Percentiles rank a stretch among this genome's conserved stretches.
These are phyloP conservation scores for Apodemia mormo DNA, from an alignment of 2,888 invertebrate species.

Conservation along the genomic window DNA sequence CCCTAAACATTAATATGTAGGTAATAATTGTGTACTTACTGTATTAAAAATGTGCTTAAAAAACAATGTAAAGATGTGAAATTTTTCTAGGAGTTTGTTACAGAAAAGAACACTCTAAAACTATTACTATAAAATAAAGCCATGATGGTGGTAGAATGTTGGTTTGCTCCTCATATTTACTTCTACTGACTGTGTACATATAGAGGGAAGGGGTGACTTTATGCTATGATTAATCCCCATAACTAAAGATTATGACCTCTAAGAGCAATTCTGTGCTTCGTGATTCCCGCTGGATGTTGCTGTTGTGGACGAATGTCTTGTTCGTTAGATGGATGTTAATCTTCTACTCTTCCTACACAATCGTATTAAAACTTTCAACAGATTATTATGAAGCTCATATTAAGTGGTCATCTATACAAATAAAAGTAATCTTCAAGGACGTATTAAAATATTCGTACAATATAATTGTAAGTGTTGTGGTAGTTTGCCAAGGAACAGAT, in stretches of 20 bases:
- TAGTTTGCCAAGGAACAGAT: background rate
- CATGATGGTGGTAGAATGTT: slow-evolving; percentile 6
- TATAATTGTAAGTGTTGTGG: background rate
- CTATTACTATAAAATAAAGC: background rate
- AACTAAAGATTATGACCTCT: background rate
- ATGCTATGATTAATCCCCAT: background rate
- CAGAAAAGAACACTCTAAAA: background rate
- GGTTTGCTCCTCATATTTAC: background rate
- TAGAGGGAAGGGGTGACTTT: slow-evolving; percentile 1
- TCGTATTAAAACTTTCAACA: background rate
- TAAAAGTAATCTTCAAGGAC: background rate
- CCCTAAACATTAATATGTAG: no score
- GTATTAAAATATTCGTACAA: background rate
- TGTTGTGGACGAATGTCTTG: background rate
- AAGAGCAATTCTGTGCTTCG: background rate
- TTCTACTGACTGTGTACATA: background rate
- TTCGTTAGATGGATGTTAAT: background rate
- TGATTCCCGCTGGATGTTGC: background rate
- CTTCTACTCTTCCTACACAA: background rate
- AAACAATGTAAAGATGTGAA: background rate
- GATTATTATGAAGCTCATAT: background rate
- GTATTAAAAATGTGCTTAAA: background rate
- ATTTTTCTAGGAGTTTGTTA: slow-evolving; percentile 7
- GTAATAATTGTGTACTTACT: slow-evolving; percentile 1
- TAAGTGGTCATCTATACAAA: background rate